Percentiles rank a stretch among this genome's conserved stretches.
These are phyloP conservation scores for Chanos chanos DNA, from an alignment of 2,797 vertebrate species.

Conservation along the genomic window DNA sequence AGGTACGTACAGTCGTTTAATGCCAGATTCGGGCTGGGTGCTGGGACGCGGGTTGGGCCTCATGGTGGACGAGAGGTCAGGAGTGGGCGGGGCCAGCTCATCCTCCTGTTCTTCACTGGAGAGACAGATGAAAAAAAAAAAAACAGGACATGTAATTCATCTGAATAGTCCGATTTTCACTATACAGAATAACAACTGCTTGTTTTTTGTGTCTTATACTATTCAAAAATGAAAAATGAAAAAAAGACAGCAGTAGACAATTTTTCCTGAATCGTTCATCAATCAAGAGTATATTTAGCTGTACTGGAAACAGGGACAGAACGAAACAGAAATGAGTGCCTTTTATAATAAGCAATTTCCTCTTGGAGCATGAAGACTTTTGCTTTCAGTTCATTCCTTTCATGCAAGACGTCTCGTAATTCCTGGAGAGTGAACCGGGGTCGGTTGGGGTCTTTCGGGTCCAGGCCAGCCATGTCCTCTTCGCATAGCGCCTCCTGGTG, in stretches of 20 bases:
- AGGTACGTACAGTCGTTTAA: constrained; percentile 91
- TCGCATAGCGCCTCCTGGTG: constrained; percentile 76
- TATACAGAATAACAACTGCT: too few relatives aligned
- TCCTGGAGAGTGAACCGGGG: constrained; percentile 97
- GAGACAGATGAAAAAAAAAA: constrained; percentile 16
- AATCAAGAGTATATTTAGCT: too few relatives aligned
- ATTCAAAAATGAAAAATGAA: too few relatives aligned
- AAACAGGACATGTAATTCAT: neutral
- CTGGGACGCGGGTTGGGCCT: constrained; percentile 68
- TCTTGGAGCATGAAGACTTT: constrained; percentile 96
- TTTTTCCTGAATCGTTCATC: too few relatives aligned
- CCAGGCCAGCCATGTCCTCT: constrained; percentile 69
- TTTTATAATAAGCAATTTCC: constrained; percentile 93
- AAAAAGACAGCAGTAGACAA: neutral
- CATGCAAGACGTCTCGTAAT: constrained; percentile 92
- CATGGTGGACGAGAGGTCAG: constrained; percentile 70
- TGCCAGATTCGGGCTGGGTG: constrained; percentile 88
- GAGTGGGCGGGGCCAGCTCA: constrained; percentile 69
- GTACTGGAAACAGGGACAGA: neutral
- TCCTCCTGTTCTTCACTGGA: constrained; percentile 89
- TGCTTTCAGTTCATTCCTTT: constrained; percentile 95
- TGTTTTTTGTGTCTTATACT: too few relatives aligned
- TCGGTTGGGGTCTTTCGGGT: constrained; percentile 88
- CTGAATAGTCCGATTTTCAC: too few relatives aligned
- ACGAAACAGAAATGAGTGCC: constrained; percentile 59